Evolutionary conservation across 53 echinoderm and acorn worm species (phyloP), one percentile per base, ranked within the genome.

Genomic region (Apostichopus leukothele): DNA sequence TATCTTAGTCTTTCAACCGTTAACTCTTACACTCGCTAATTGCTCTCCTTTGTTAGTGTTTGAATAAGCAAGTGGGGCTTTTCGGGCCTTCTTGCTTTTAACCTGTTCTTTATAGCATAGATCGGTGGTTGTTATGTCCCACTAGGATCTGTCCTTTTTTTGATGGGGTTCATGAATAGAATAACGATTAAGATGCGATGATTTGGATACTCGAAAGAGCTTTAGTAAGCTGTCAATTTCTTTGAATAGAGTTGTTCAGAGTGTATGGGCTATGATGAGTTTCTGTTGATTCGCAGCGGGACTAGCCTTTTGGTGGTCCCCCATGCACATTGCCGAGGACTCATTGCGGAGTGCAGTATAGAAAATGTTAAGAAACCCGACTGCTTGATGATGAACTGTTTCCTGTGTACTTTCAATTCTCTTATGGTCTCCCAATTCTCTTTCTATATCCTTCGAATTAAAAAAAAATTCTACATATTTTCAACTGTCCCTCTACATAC

Each of bases 221-320:
- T 79, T 79, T 79, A 79, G 79, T 79, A 10, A 52, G 79, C 79
- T 79, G 79, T 79, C 79, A 79, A 79, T 79, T 39, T 27, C 79
- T 39, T 52, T 79, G 79, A 79, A 79, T 79, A 18, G 19, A 79
- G 79, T 79, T 79, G 79, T 79, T 79, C 52, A 79, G 79, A 79
- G 79, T 10, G 79, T 51, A 53, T 51, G 39, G 39, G n/a, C 53
- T 79, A 13, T 52, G 79, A 79, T 51, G 51, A 79, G 79, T 79
- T 12, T 53, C n/a, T 79, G 79, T 79, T 79, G 79, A 79, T 19
- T 51, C 79, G 50, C 79, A 52, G 79, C 79, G 79, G 79, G 79
- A 79, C 79, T 79, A 79, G 79, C 79, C 79, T 79, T 79, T 79
- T 79, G 79, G 79, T 79, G 79, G 79, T 79, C 79, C 79, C 77